A percentile compares a stretch with the other conserved stretches of the same genome.
Evolutionary conservation across 2,113 vertebrate species (phyloP).

Genomic region (Dascyllus trimaculatus): DNA sequence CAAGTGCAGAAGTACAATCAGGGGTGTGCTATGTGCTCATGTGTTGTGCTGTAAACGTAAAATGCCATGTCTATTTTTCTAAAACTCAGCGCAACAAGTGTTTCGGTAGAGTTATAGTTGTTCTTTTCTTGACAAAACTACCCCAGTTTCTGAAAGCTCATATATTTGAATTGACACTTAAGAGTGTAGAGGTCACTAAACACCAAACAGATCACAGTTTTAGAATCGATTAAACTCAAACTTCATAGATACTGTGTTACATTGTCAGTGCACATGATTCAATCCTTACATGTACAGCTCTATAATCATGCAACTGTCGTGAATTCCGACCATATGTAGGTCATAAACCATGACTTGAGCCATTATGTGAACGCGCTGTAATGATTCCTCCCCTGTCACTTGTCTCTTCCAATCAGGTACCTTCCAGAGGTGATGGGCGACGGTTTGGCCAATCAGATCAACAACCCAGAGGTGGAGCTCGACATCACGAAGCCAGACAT

Average conservation of each 20-base stretch:
- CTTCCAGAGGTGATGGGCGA: conserved; percentile 96
- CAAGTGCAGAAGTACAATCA: too few relatives aligned
- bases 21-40: too few relatives aligned
- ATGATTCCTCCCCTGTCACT: background rate
- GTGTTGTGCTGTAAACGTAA: too few relatives aligned
- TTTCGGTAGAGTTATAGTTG: too few relatives aligned
- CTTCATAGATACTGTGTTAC: too few relatives aligned
- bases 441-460: conserved; percentile 96
- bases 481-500: conserved; percentile 99
- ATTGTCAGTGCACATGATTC: background rate
- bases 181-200: background rate
- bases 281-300: background rate
- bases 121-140: too few relatives aligned
- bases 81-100: too few relatives aligned
- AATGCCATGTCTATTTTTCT: too few relatives aligned
- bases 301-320: background rate
- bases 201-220: too few relatives aligned
- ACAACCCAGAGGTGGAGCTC: conserved; percentile 97
- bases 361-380: background rate
- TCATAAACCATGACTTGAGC: background rate
- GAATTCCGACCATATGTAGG: too few relatives aligned
- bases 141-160: background rate
- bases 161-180: background rate
- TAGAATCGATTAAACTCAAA: too few relatives aligned
- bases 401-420: conserved; percentile 84